Conservation (phyloP, 2,797 vertebrate species). For the Psittacula echo region DNA sequence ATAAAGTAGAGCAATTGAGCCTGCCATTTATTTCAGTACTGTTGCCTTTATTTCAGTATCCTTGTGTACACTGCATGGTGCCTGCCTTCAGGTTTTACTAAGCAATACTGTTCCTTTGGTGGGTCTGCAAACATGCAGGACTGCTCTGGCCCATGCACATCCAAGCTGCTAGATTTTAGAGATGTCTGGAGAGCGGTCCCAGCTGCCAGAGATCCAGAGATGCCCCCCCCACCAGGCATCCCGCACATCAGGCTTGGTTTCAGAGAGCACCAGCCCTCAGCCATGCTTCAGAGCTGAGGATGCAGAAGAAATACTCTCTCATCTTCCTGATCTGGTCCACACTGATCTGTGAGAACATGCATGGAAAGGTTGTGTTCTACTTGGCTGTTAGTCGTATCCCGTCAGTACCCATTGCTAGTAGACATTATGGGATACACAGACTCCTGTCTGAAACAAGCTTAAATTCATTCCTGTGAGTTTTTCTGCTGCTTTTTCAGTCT, state of each 20-base stretch:
- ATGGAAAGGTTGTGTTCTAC: neutral
- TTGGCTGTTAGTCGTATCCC: neutral
- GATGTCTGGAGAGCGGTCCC: neutral
- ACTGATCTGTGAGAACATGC: rapidly evolving
- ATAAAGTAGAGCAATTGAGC: constrained; percentile 65
- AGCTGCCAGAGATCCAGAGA: neutral
- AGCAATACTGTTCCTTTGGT: rapidly evolving
- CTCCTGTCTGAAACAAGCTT: neutral
- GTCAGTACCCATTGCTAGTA: no score
- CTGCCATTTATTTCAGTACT: constrained; percentile 55
- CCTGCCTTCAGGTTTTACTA: neutral
- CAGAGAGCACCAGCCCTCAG: neutral
- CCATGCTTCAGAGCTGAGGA: neutral
- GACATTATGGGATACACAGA: neutral
- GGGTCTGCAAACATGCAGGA: rapidly evolving
- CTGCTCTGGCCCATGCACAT: rapidly evolving
- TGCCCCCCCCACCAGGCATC: neutral
- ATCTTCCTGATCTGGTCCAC: neutral
- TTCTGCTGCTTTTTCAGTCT: neutral
- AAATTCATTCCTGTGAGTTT: neutral
- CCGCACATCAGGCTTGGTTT: neutral
- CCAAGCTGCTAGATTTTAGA: neutral
- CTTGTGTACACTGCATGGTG: neutral
- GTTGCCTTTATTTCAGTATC: constrained; percentile 41
- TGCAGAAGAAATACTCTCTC: rapidly evolving